Conservation (phyloP, 2,888 invertebrate genomes). For the Cryptophagus acutangulus region DNA sequence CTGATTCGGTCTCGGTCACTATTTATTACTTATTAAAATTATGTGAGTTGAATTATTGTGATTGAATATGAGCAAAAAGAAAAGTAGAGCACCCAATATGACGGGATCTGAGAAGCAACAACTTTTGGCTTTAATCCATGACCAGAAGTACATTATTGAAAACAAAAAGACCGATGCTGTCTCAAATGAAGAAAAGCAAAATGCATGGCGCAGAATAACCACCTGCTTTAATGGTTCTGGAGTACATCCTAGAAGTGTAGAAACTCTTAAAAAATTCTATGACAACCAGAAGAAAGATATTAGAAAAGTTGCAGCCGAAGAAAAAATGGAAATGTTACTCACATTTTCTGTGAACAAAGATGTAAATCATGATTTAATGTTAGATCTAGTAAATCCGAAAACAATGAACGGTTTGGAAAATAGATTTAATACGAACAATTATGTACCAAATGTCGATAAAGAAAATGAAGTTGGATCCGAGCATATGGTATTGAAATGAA, state of each 20-base stretch:
- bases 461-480: no score
- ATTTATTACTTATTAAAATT: no score
- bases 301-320: neutral
- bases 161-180: conserved; percentile 1
- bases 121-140: neutral
- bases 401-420: no score
- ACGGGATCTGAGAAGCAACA: neutral
- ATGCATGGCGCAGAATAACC: neutral
- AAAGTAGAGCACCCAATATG: neutral
- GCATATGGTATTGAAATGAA: no score
- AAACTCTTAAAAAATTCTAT: neutral
- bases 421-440: no score
- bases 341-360: no score
- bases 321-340: neutral
- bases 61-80: no score
- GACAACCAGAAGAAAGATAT: neutral
- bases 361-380: no score
- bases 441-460: no score
- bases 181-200: neutral
- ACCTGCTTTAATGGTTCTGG: neutral
- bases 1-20: no score
- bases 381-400: no score
- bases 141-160: neutral
- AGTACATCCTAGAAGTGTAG: neutral
- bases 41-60: no score